A percentile compares a stretch with the other conserved stretches of the same genome.
Conservation (phyloP, 2,797 vertebrate species). For the Perodicticus potto region DNA sequence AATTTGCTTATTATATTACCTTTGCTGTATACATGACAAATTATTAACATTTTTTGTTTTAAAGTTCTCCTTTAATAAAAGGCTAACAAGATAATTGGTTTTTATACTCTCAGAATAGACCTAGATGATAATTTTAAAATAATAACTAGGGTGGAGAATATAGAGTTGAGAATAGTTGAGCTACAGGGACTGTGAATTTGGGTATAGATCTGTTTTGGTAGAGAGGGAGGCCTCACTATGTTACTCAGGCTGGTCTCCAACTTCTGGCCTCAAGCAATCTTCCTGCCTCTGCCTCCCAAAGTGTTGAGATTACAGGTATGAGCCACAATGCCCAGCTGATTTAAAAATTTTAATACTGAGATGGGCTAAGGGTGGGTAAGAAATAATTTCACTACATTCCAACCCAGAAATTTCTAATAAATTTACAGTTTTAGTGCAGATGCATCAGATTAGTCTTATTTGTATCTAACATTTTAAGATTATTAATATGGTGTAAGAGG, state of each 20-base stretch:
- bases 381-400: conserved; percentile 51
- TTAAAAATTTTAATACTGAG: conserved; percentile 8
- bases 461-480: conserved; percentile 44
- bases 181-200: conserved; percentile 23
- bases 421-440: not conserved
- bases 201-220: not conserved
- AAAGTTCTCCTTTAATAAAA: not conserved
- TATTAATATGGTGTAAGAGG: not conserved
- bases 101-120: conserved; percentile 27
- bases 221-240: not conserved
- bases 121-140: conserved; percentile 40
- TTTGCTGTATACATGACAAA: conserved; percentile 1
- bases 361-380: not conserved
- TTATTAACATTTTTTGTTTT: conserved; percentile 31
- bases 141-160: conserved; percentile 5
- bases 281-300: not conserved
- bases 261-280: not conserved
- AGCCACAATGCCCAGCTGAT: not conserved
- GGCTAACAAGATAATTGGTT: not conserved
- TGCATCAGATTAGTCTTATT: conserved; percentile 28
- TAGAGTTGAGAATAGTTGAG: not conserved
- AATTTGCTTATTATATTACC: not conserved
- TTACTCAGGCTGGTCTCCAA: not conserved
- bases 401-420: conserved; percentile 42
- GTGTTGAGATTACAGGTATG: not conserved